phyloP scores from a whole-genome alignment of 30 jellyfish, hydroid and myxozoan species.

The Aurelia sp. region DNA sequence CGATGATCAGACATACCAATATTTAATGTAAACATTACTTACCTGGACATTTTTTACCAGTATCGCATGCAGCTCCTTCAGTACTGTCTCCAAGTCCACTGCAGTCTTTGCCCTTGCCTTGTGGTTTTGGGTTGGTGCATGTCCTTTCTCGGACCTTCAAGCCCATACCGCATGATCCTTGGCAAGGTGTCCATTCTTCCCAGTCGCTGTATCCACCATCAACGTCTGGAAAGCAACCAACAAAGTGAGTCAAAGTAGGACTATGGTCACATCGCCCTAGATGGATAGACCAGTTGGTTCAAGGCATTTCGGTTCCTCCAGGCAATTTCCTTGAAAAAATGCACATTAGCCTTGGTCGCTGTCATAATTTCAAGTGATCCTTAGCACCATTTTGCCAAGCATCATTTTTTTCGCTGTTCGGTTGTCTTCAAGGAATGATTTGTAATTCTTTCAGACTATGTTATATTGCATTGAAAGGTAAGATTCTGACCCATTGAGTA shows the following conservation, averaged over 20 bases:
- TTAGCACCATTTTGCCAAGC: neutral
- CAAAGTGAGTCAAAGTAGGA: too few relatives aligned
- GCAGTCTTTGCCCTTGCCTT: slow-evolving; percentile 29
- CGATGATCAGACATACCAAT: too few relatives aligned
- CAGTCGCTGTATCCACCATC: slow-evolving; percentile 36
- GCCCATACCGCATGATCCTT: slow-evolving; percentile 24
- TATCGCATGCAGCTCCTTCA: slow-evolving; percentile 17
- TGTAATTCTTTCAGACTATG: neutral
- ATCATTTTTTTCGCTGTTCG: slow-evolving; percentile 9
- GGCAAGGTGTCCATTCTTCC: slow-evolving; percentile 45
- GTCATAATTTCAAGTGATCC: too few relatives aligned
- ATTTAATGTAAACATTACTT: neutral
- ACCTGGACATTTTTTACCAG: slow-evolving; percentile 51
- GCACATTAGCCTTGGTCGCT: too few relatives aligned
- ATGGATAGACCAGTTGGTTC: too few relatives aligned
- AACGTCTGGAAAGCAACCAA: slow-evolving; percentile 4
- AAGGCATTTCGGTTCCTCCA: too few relatives aligned
- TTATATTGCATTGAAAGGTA: too few relatives aligned
- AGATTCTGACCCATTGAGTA: too few relatives aligned
- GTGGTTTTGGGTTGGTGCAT: slow-evolving; percentile 41
- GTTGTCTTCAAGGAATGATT: slow-evolving; percentile 7
- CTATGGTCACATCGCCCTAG: too few relatives aligned
- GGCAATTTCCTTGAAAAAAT: too few relatives aligned
- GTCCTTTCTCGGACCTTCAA: slow-evolving; percentile 13
- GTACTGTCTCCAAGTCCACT: slow-evolving; percentile 18